Evolutionary conservation across 92 coral and sea anemone genomes (phyloP), one percentile per base, ranked within the genome.

Genomic region (Paragorgia papillata): DNA sequence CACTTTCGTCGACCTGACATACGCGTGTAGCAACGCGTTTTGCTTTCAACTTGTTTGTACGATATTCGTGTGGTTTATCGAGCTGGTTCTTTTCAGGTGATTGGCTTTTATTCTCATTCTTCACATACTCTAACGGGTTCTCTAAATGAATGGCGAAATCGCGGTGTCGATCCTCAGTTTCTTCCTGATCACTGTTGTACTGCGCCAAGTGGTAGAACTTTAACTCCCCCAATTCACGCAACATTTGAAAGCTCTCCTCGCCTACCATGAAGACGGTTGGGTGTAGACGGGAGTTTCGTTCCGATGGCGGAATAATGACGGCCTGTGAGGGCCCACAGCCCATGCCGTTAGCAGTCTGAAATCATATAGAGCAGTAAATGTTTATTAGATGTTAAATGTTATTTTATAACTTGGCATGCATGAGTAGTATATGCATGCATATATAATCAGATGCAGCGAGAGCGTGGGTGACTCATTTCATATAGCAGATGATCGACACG

Each of bases 191-290:
- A 21, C 54, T 59, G 61, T 13, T 49, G 51, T 51, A 19, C 12
- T 55, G 78, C 2, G 78, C 99, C 48, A 92, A 86, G 17, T 87
- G 90, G 46, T 87, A 95, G 22, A 91, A 80, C 50, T 86, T 67
- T 60, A 95, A 57, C 55, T 95, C 99, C 15, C 99, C 99, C 12
- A 95, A 90, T 50, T 95, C 99, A 66, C 87, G 95, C 17, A 95
- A 56, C 49, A 95, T 73, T 73, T 94, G 82, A 50, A 95, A 63
- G 8, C 92, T 95, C 22, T 91, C 83, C 43, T 95, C 97, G 7
- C 92, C 89, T 9, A 95, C 99, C 99, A 95, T 95, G 75, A 84
- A 95, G 31, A 95, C 89, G 22, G 97, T 76, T 21, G 99, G 99
- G 43, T 95, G 97, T 9, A 95, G 85, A 32, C 91, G 90, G 2